phyloP scores from a whole-genome alignment of 2,888 invertebrate genomes.

The Physocephala rufipes region DNA sequence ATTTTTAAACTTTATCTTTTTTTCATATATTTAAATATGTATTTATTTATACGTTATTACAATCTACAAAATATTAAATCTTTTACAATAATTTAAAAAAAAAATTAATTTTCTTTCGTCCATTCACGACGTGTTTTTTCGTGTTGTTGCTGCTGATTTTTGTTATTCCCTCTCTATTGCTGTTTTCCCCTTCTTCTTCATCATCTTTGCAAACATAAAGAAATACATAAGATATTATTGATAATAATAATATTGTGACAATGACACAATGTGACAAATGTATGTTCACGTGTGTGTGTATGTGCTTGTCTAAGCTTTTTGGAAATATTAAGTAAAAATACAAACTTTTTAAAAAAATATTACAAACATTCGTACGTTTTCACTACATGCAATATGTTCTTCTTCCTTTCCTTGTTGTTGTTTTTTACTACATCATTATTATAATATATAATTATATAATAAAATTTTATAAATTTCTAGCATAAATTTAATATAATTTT shows the following conservation, averaged over 20 bases:
- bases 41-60: not conserved
- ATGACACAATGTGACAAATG: too few relatives aligned
- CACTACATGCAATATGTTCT: too few relatives aligned
- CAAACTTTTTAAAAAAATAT: too few relatives aligned
- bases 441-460: too few relatives aligned
- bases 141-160: not conserved
- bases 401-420: too few relatives aligned
- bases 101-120: conserved; percentile 7
- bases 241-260: conserved; percentile 13
- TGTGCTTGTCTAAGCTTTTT: not conserved
- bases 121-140: not conserved
- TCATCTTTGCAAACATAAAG: not conserved
- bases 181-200: not conserved
- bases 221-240: conserved; percentile 14
- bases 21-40: conserved; percentile 18
- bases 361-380: too few relatives aligned
- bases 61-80: too few relatives aligned
- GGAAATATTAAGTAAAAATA: too few relatives aligned
- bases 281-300: conserved; percentile 3
- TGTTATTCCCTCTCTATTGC: not conserved
- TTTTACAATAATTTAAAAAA: too few relatives aligned
- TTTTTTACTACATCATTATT: too few relatives aligned
- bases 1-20: too few relatives aligned
- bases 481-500: not conserved
- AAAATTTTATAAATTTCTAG: conserved; percentile 6